Conservation (phyloP, 1,140 invertebrate species). For the Macrosteles quadrilineatus region DNA sequence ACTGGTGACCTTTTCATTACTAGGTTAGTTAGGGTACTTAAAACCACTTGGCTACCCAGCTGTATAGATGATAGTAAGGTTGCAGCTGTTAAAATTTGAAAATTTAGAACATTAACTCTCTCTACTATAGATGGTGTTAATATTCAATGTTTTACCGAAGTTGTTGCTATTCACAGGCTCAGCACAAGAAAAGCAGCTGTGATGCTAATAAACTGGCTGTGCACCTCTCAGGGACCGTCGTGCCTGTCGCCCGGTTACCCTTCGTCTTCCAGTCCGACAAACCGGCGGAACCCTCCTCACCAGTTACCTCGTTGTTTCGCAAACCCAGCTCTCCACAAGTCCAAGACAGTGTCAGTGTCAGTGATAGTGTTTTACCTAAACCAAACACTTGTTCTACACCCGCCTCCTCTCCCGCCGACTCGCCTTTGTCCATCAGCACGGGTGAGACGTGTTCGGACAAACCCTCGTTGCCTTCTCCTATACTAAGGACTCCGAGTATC, state of each 20-base stretch:
- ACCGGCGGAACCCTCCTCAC: not conserved
- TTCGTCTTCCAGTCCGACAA: slow-evolving; percentile 21
- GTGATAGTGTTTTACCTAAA: no score
- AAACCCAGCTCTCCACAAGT: not conserved
- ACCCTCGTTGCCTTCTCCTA: slow-evolving; percentile 54
- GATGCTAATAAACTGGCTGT: slow-evolving; percentile 13
- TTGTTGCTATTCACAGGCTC: no score
- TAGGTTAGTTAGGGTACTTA: no score
- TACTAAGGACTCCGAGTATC: slow-evolving; percentile 73
- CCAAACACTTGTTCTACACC: slow-evolving; percentile 18
- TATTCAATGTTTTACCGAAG: no score
- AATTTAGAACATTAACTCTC: no score
- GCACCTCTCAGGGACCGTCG: slow-evolving; percentile 19
- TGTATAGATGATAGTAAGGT: no score
- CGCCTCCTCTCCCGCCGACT: not conserved
- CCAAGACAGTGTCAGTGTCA: no score
- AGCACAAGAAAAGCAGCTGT: no score
- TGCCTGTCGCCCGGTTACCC: slow-evolving; percentile 25
- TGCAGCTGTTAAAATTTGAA: no score
- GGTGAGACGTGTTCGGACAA: not conserved
- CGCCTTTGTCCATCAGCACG: slow-evolving; percentile 14
- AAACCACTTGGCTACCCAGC: no score
- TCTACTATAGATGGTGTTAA: no score
- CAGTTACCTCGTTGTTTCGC: not conserved
- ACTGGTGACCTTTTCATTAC: no score